phyloP scores from a whole-genome alignment of 2,113 vertebrate genomes.

The Stegostoma tigrinum region DNA sequence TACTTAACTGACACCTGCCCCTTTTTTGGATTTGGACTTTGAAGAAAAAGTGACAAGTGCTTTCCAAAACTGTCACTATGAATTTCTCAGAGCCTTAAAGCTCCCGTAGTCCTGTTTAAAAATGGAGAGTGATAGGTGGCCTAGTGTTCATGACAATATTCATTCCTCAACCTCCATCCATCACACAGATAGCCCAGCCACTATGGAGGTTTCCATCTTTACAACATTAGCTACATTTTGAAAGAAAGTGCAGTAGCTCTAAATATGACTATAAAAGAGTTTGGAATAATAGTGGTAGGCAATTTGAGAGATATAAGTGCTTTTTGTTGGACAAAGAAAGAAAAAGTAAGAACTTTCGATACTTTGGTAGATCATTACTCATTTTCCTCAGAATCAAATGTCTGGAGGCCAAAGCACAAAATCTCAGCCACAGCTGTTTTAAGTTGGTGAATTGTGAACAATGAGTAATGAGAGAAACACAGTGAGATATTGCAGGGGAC shows the following conservation, averaged over 20 bases:
- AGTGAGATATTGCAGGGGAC: background rate
- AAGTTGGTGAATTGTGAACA: background rate
- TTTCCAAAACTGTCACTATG: background rate
- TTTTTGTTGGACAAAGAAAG: background rate
- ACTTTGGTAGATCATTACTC: background rate
- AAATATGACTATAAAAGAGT: background rate
- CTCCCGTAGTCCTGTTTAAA: background rate
- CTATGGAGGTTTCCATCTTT: background rate
- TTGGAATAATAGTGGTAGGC: background rate
- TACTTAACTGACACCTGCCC: no score
- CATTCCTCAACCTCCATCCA: background rate
- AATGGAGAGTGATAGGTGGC: no score
- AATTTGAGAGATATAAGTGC: background rate
- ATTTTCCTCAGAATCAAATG: background rate
- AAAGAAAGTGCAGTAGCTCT: background rate
- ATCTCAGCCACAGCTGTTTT: background rate
- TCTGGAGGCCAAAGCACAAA: background rate
- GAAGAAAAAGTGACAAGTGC: no score
- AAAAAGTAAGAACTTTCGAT: background rate
- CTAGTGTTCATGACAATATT: background rate
- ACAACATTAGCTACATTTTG: no score
- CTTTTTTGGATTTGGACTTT: no score
- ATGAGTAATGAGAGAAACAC: background rate
- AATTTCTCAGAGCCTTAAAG: background rate
- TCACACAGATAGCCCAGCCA: background rate